Evolutionary conservation across 2,797 vertebrate species (phyloP), one percentile per base, ranked within the genome.

Genomic region (Rhadinocentrus ornatus): DNA sequence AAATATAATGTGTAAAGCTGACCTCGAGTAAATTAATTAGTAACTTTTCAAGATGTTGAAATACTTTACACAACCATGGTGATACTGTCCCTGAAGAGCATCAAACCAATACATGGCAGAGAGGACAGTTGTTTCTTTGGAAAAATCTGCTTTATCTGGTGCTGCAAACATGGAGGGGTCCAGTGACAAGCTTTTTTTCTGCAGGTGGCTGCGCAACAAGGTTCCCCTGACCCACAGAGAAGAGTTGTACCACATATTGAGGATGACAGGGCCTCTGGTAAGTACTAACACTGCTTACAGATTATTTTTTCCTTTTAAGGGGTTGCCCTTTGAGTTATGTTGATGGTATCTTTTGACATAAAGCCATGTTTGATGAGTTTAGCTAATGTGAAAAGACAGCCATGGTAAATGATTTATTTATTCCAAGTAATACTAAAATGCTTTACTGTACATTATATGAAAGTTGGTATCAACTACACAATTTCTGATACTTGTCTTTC

Each of bases 211-310:
- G 3, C 82, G 86, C 7, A 60, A 58, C 35, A 85, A 71, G 58
- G 44, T 94, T 48, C 89, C 93, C 32, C 66, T 71, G 75, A 48
- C 68, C 57, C 66, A 89, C 85, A 88, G 93, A 78, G 89, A 93
- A 46, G 94, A 95, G 66, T 55, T 94, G 32, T 92, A 89, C 89
- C 89, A 93, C 59, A 89, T 94, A 69, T 67, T 94, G 55, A 79
- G 73, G 58, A 92, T 94, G 91, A 91, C 91, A 2, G 90, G 90
- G 57, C 94, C 94, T 72, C 85, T 94, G 93, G 94, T 94, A 87
- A 92, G 90, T 31, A 69, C 2, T 15, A 18, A 9, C 6, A 6
- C 8, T 56, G 56, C 53, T 63, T 64, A 48, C 2, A 39, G 34
- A 50, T 11, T 44, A 1, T 63, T 1, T 24, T 70, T n/a, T 68